Base-by-base conservation (phyloP, 2,888 invertebrate genomes). In the Aphidoletes aphidimyza region DNA sequence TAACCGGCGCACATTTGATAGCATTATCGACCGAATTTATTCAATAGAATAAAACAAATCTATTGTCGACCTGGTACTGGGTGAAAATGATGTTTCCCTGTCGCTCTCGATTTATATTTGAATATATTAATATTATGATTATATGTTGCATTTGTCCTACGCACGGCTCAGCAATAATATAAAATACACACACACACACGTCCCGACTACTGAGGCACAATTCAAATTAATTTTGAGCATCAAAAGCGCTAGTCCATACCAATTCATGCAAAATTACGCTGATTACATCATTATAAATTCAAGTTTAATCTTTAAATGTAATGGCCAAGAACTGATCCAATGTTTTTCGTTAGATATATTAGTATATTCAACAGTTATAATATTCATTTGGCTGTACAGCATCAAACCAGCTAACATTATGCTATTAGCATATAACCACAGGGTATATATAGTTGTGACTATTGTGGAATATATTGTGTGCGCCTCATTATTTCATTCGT, bases 321-420 rank as follows among this genome's bases (percentile, higher is more conserved):
- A 26, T 69, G 69, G 69, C 69, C 26, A 69, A n/a, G n/a, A 69
- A 69, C 69, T 26, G 30, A 30, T 30, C 69, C 69, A 69, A 30
- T 69, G n/a, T n/a, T n/a, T n/a, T 69, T 69, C 69, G 14, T 30
- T 69, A 69, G 34, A 69, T 69, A n/a, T n/a, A n/a, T n/a, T n/a
- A n/a, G n/a, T n/a, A n/a, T n/a, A 69, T 69, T 69, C 69, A 69
- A 69, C 69, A 69, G 69, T 69, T 69, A 14, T 69, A 30, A 69
- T 34, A n/a, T 69, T 30, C 69, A 69, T 69, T 30, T 26, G 14
- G n/a, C n/a, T 30, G 14, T 69, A 69, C 26, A 30, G 69, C 26
- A 30, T 69, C 69, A 30, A 30, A 54, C 17, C 8, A n/a, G n/a
- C n/a, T 69, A 30, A 69, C 34, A 69, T 17, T 69, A 5, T 69